Evolutionary conservation across 2,888 invertebrate species (phyloP), one percentile per base, ranked within the genome.

Genomic region (Dryobotodes eremita): DNA sequence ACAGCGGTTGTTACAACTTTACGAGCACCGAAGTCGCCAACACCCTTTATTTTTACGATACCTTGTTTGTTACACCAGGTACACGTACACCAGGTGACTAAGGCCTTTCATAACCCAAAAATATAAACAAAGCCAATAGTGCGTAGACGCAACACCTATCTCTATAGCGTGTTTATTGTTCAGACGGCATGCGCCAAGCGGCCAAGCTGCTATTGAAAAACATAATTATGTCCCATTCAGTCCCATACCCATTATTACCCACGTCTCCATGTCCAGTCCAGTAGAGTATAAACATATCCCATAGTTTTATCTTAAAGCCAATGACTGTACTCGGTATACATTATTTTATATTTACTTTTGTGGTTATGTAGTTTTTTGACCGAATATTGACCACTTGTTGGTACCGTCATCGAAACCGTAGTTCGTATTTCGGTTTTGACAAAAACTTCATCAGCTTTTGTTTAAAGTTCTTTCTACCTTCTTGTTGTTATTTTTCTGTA

Each of bases 1-100:
- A 73, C 64, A 88, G 89, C 90, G 90, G 78, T 61, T 79, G 68
- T 77, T 71, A 77, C 68, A 82, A 76, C 66, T 76, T 26, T 36
- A 48, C 59, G 46, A 86, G 84, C 84, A 57, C 20, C 61, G 71
- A 50, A 66, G 17, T 31, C 53, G 48, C 26, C 53, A 79, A 66
- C 36, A 62, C 15, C 62, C 42, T 79, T 57, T 84, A 59, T 71
- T 50, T 50, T 48, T 36, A 68, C 15, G 53, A 31, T 26, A 50
- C 69, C 23, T 83, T 75, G 46, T 59, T 46, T n/a, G 17, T 65
- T 66, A 31, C 15, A 66, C 26, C 20, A 61, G 42, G 10, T 53
- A n/a, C n/a, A n/a, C n/a, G n/a, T 66, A 31, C 15, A 66, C 26
- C 20, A 61, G 42, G 10, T 53, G 42, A n/a, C 15, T 42, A 15